Conservation (phyloP, 2,797 vertebrate genomes). For the Eulemur albifrons region DNA sequence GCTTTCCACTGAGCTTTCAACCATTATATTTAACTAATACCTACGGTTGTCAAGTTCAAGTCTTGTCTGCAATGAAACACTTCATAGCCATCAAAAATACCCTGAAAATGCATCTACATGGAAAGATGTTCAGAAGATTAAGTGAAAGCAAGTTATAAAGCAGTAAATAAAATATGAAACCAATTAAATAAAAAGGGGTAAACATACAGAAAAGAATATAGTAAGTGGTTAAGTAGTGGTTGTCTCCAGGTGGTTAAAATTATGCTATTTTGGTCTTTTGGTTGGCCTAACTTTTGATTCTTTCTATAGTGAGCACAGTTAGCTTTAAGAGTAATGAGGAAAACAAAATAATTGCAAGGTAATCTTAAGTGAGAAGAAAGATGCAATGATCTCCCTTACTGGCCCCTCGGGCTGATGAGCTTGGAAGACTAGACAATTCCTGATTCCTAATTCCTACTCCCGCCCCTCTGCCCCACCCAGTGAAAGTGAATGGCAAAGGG, state of each 20-base stretch:
- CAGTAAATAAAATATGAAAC: neutral
- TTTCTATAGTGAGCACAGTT: neutral
- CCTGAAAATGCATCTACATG: neutral
- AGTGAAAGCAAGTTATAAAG: slow-evolving; percentile 1
- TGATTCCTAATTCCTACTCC: neutral
- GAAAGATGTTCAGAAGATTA: neutral
- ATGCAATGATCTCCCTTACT: neutral
- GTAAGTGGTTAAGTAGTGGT: neutral
- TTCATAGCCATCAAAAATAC: neutral
- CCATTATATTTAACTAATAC: neutral
- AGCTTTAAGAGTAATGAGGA: neutral
- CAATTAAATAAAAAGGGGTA: neutral
- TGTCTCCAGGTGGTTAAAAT: neutral
- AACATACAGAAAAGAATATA: neutral
- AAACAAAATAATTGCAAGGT: slow-evolving; percentile 1
- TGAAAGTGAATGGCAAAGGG: neutral
- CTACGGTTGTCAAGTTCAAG: neutral
- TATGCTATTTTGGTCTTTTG: neutral
- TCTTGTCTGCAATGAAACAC: neutral
- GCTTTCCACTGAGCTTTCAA: neutral
- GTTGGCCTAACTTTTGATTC: neutral
- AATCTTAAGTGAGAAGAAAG: neutral
- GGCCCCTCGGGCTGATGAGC: neutral
- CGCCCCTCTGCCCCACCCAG: neutral
- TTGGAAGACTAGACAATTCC: neutral